phyloP scores from a whole-genome alignment of 2,888 invertebrate genomes.

The Eumacrocentrus americanus region DNA sequence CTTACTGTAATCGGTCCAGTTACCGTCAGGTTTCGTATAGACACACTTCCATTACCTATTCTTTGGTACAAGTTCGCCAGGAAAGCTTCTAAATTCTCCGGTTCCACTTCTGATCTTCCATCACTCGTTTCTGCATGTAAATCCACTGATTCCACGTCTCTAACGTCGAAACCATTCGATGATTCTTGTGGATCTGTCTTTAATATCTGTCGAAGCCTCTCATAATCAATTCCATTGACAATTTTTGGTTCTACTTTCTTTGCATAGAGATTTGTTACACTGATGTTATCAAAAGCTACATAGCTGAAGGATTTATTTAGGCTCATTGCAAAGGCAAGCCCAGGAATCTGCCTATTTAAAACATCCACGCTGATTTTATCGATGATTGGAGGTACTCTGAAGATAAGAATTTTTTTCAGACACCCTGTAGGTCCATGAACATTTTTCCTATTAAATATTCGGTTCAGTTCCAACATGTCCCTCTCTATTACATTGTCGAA shows the following conservation, averaged over 20 bases:
- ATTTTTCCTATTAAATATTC: conserved; percentile 28
- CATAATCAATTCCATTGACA: conserved; percentile 39
- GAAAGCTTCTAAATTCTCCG: conserved; percentile 30
- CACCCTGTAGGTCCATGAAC: conserved; percentile 30
- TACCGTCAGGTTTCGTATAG: conserved; percentile 39
- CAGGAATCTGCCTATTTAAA: conserved; percentile 38
- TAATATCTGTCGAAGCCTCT: conserved; percentile 28
- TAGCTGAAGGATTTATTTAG: conserved; percentile 58
- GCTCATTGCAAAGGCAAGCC: conserved; percentile 37
- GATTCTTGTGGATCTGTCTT: no score
- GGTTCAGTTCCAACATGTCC: conserved; percentile 35
- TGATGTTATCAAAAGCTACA: conserved; percentile 62
- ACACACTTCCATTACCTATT: conserved; percentile 34
- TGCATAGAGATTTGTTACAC: conserved; percentile 59
- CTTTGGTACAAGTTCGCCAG: conserved; percentile 30
- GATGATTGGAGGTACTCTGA: conserved; percentile 39
- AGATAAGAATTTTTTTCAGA: conserved; percentile 37
- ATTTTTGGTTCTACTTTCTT: conserved; percentile 40
- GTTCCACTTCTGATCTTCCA: conserved; percentile 33
- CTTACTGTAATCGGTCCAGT: conserved; percentile 51
- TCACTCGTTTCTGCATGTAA: conserved; percentile 40
- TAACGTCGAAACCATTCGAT: no score
- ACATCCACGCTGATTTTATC: conserved; percentile 39
- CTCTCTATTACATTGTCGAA: conserved; percentile 40
- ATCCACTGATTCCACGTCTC: no score